Percentiles rank a stretch among this genome's conserved stretches.
Conservation (phyloP, 2,888 invertebrate species). For the Thera obeliscata region DNA sequence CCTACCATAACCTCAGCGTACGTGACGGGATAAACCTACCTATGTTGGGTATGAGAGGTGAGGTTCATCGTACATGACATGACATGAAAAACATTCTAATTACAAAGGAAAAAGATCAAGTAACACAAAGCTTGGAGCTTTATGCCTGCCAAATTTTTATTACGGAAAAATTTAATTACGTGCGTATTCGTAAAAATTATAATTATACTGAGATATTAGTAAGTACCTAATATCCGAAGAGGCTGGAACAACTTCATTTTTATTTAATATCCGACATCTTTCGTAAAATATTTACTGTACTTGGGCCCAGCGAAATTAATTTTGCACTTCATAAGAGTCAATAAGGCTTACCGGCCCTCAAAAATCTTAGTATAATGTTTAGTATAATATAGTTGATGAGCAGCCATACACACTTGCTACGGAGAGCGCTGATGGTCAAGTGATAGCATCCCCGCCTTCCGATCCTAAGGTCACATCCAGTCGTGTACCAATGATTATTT, state of each 20-base stretch:
- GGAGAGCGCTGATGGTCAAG: no score
- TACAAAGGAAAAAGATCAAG: neutral
- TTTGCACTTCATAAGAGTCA: slow-evolving; percentile 1
- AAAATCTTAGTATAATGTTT: no score
- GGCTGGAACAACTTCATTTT: slow-evolving; percentile 5
- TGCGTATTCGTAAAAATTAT: neutral
- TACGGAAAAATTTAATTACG: neutral
- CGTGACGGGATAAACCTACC: no score
- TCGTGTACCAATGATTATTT: no score
- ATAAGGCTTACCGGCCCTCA: neutral
- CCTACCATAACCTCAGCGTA: no score
- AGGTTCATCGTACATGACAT: no score
- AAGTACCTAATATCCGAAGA: neutral
- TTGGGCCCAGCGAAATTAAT: slow-evolving; percentile 2
- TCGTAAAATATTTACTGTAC: slow-evolving; percentile 14
- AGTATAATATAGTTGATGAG: no score
- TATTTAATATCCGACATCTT: slow-evolving; percentile 22
- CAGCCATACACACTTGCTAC: no score
- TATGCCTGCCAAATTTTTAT: neutral
- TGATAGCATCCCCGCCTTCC: no score
- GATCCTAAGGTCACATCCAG: no score
- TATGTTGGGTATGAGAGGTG: no score
- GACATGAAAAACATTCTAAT: neutral
- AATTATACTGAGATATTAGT: neutral
- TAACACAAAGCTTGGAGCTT: neutral